Percentiles rank a stretch among this genome's conserved stretches.
Conservation (phyloP, 2,113 vertebrate species). For the Hippocampus guttulatus region DNA sequence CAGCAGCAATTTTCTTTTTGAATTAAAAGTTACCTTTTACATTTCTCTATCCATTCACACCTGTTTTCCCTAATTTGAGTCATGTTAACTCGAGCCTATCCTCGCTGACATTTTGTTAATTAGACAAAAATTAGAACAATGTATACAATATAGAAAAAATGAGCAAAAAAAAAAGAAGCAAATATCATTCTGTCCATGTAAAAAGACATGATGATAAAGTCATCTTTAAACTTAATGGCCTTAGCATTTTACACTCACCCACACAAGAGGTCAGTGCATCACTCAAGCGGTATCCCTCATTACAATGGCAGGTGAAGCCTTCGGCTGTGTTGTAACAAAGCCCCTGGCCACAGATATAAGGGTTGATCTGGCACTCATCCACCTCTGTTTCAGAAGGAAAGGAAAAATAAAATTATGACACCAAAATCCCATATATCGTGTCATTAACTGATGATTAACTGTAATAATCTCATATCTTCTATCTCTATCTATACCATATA, state of each 20-base stretch:
- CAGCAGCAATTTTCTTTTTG: too few species aligned
- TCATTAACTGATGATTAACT: not conserved
- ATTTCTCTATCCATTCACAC: too few species aligned
- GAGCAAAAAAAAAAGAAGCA: not conserved
- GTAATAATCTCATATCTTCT: too few species aligned
- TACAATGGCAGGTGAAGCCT: constrained; percentile 88
- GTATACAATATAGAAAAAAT: too few species aligned
- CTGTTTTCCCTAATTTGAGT: too few species aligned
- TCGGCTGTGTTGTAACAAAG: constrained; percentile 86
- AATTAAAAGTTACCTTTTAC: too few species aligned
- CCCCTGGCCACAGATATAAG: constrained; percentile 88
- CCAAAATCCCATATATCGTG: not conserved
- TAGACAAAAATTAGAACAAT: too few species aligned
- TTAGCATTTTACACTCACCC: constrained; percentile 72
- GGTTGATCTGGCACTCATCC: constrained; percentile 88
- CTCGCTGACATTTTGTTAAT: too few species aligned
- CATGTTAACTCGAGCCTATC: too few species aligned
- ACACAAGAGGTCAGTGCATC: constrained; percentile 79
- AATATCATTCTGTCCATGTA: not conserved
- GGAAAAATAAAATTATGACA: not conserved
- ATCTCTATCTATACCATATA: too few species aligned
- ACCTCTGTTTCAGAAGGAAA: constrained; percentile 74
- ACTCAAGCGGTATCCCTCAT: constrained; percentile 78
- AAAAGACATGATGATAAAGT: not conserved
- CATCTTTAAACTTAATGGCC: constrained; percentile 3